Evolutionary conservation across 2,888 invertebrate species (phyloP), one percentile per base, ranked within the genome.

Genomic region (Herminia tarsipennalis): DNA sequence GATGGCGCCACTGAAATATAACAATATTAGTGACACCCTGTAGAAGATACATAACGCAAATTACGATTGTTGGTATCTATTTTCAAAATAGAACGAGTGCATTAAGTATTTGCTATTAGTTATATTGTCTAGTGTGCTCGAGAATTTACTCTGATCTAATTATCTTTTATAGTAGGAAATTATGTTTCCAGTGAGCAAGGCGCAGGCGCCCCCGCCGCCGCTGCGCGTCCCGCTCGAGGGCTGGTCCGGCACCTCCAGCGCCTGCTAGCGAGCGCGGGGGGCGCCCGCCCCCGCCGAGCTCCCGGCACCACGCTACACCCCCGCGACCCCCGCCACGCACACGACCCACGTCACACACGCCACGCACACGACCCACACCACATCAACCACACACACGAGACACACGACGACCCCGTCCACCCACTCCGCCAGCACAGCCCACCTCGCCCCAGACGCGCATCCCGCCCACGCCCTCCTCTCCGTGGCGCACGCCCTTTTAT

Each of bases 141-240:
- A 16, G 16, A 14, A n/a, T n/a, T n/a, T n/a, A n/a, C n/a, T n/a
- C n/a, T n/a, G n/a, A n/a, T n/a, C n/a, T n/a, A n/a, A n/a, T 6
- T 28, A 1, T 24, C 33, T 10, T 17, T 28, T 28, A 37, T 24
- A 36, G 16, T 5, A 16, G 18, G 25, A 27, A 39, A 45, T 59
- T 47, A 43, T 54, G 42, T 46, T 28, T 20, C 21, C 83, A 88
- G 90, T 80, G 78, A 88, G 88, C 72, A 93, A 94, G 80, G 93
- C 94, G 75, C 94, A 87, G 69, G 94, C 94, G 56, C 94, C 94
- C 45, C 88, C 89, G 73, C 94, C 94, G 53, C 94, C 94, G 57
- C 86, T 92, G 64, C 86, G 89, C 44, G 78, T 93, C 49, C 93
- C 93, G 67, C 83, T 93, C 59, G 86, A 85, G 56, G 88, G 90